A percentile compares a stretch with the other conserved stretches of the same genome.
Conservation (phyloP, 2,113 vertebrate genomes). For the Melanocharis versteri region DNA sequence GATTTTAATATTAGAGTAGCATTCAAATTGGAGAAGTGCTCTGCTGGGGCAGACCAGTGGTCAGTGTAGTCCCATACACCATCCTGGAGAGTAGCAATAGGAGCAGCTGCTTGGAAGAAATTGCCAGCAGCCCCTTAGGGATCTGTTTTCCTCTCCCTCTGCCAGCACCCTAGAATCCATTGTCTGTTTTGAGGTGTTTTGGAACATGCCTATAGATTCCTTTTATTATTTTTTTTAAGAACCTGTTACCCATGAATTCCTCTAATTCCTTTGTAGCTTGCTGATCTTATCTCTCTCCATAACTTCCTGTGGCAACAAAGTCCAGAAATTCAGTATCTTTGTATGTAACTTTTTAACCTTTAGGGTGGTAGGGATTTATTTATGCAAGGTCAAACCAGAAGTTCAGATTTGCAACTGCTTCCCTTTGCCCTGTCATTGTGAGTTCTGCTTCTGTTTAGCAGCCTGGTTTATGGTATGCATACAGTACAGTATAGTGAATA, state of each 20-base stretch:
- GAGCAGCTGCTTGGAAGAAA: background rate
- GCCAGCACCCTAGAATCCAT: background rate
- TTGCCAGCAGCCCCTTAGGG: background rate
- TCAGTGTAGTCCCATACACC: accelerated
- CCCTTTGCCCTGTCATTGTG: background rate
- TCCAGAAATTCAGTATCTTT: background rate
- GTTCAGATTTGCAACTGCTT: background rate
- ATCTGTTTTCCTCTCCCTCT: background rate
- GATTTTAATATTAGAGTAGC: background rate
- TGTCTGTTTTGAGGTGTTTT: background rate
- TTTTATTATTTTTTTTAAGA: background rate
- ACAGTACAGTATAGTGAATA: background rate
- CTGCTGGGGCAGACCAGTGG: background rate
- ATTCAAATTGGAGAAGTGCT: background rate
- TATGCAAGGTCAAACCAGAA: background rate
- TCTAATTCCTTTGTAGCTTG: background rate
- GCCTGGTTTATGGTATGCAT: background rate
- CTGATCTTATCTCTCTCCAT: background rate
- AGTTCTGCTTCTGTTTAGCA: background rate
- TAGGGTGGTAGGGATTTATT: background rate
- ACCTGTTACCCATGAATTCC: background rate
- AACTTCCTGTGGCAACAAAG: background rate
- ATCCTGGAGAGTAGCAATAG: background rate
- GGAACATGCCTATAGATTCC: background rate
- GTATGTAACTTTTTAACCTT: background rate